Percentiles rank a stretch among this genome's conserved stretches.
Conservation (phyloP, 2,888 invertebrate genomes). For the Pterostichus madidus region DNA sequence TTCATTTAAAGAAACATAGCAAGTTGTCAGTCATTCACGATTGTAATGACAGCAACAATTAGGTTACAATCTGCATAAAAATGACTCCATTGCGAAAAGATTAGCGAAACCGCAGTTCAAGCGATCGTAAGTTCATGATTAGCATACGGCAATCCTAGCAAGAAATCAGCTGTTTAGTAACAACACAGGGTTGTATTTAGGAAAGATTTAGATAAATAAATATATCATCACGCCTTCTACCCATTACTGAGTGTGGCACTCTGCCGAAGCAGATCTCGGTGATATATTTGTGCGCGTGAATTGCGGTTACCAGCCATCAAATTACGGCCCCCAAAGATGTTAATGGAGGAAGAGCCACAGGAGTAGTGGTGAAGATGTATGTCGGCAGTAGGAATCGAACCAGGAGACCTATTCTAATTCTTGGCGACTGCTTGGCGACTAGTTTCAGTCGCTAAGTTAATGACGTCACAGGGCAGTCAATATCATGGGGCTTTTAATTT, state of each 20-base stretch:
- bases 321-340: too few relatives aligned
- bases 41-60: background rate
- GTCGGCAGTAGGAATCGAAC: too few relatives aligned
- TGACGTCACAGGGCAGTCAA: too few relatives aligned
- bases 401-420: too few relatives aligned
- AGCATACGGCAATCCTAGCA: slow-evolving; percentile 1
- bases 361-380: too few relatives aligned
- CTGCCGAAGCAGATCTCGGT: background rate
- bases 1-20: background rate
- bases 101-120: background rate
- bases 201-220: background rate
- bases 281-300: background rate
- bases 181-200: background rate
- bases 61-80: slow-evolving; percentile 6
- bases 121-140: slow-evolving; percentile 1
- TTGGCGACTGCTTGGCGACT: too few relatives aligned
- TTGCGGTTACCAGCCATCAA: background rate
- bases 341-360: too few relatives aligned
- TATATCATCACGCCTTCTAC: background rate
- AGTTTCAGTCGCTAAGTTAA: too few relatives aligned
- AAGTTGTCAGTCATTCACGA: background rate
- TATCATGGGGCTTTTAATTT: too few relatives aligned
- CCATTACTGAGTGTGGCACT: background rate
- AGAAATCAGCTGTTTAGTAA: background rate
- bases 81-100: slow-evolving; percentile 7